These are phyloP conservation scores for Cryptoprocta ferox DNA, from an alignment of 2,797 vertebrate genomes.

Conservation along the genomic window DNA sequence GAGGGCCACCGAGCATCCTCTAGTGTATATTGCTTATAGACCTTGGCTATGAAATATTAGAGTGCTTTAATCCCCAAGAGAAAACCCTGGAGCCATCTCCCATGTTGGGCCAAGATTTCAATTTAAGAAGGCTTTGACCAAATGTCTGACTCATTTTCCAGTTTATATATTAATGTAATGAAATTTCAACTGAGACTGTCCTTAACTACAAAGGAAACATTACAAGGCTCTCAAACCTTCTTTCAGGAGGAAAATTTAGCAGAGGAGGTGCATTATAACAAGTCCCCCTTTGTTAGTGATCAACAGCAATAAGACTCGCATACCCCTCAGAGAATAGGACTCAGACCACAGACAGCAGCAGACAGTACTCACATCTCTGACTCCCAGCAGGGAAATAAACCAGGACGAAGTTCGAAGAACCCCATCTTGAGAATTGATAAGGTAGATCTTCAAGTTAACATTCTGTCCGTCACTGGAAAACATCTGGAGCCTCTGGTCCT, in stretches of 20 bases:
- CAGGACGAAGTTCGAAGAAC: constrained; percentile 38
- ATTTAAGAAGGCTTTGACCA: constrained; percentile 36
- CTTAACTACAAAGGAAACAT: constrained; percentile 7
- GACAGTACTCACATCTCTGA: neutral
- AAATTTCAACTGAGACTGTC: neutral
- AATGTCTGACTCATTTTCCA: neutral
- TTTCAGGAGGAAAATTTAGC: constrained; percentile 32
- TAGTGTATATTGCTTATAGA: constrained; percentile 23
- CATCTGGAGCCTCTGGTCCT: constrained; percentile 43
- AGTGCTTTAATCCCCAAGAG: constrained; percentile 25
- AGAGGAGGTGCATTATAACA: neutral
- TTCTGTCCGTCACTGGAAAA: constrained; percentile 32
- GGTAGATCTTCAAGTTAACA: neutral
- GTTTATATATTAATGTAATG: constrained; percentile 11
- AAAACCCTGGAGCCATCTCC: neutral
- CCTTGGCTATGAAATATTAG: neutral
- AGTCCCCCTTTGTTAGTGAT: neutral
- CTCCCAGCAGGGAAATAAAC: neutral
- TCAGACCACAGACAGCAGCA: neutral
- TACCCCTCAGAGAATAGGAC: neutral
- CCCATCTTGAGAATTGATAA: neutral
- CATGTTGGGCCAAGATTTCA: neutral
- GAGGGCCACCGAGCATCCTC: neutral
- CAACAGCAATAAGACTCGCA: neutral
- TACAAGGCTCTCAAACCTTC: neutral